Conservation (phyloP, 2,113 vertebrate species). For the Rhagologus leucostigma region DNA sequence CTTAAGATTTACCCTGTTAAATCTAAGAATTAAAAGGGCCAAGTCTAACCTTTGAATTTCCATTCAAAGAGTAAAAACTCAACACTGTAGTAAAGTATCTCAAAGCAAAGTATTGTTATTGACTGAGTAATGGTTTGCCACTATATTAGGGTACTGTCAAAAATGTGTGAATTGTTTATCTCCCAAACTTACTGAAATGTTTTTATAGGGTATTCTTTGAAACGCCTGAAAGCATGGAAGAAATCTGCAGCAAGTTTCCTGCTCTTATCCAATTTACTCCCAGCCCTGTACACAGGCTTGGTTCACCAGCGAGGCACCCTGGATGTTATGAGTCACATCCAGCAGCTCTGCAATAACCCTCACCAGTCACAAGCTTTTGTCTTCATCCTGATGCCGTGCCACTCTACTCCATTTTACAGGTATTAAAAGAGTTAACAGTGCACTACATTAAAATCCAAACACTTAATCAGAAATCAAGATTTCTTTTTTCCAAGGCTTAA, state of each 20-base stretch:
- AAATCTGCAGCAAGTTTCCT: constrained; percentile 72
- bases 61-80: neutral
- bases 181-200: neutral
- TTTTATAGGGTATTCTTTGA: constrained; percentile 81
- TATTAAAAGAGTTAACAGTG: constrained; percentile 34
- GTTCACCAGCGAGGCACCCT: constrained; percentile 92
- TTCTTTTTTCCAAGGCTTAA: neutral
- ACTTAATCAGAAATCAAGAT: neutral
- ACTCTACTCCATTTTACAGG: constrained; percentile 96
- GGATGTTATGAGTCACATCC: constrained; percentile 86
- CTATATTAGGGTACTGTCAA: neutral
- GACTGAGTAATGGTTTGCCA: neutral
- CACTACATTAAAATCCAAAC: neutral
- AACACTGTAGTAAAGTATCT: neutral
- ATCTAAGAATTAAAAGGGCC: neutral
- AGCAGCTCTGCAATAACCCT: constrained; percentile 68
- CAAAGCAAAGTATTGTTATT: neutral
- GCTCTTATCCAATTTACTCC: constrained; percentile 77
- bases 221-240: constrained; percentile 79
- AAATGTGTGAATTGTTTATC: neutral
- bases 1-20: neutral
- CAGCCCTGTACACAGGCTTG: constrained; percentile 88
- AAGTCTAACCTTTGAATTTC: neutral
- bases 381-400: constrained; percentile 93
- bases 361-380: constrained; percentile 63